phyloP scores from a whole-genome alignment of 2,113 vertebrate genomes.

The Colinus virginianus region DNA sequence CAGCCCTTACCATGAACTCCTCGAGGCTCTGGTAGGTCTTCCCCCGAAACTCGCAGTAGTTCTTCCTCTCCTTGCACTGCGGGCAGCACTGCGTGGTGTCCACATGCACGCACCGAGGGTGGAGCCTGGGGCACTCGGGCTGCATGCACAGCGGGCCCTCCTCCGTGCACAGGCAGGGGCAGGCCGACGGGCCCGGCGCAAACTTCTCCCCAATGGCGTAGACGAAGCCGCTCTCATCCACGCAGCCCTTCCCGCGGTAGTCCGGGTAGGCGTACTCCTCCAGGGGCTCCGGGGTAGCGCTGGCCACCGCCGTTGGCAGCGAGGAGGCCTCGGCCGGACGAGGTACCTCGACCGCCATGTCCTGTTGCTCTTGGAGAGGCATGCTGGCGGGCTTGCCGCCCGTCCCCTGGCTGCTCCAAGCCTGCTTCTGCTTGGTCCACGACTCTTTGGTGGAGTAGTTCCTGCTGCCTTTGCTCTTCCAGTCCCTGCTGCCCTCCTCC shows the following conservation, averaged over 20 bases:
- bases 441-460: constrained; percentile 78
- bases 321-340: constrained; percentile 80
- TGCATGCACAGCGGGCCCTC: constrained; percentile 94
- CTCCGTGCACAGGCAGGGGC: constrained; percentile 97
- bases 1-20: constrained; percentile 94
- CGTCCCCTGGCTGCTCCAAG: constrained; percentile 76
- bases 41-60: constrained; percentile 96
- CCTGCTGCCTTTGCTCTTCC: constrained; percentile 80
- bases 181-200: constrained; percentile 93
- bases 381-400: constrained; percentile 74
- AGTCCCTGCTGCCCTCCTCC: constrained; percentile 78
- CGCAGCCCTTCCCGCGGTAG: constrained; percentile 97
- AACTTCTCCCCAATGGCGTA: constrained; percentile 97
- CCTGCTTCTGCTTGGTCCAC: constrained; percentile 79
- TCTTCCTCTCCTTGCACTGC: constrained; percentile 94
- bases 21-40: constrained; percentile 92
- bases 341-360: constrained; percentile 69
- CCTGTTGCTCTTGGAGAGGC: constrained; percentile 79
- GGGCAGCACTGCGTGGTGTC: constrained; percentile 98
- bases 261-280: constrained; percentile 97
- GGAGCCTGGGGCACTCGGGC: constrained; percentile 94
- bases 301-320: constrained; percentile 79
- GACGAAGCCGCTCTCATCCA: constrained; percentile 98
- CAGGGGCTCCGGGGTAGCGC: constrained; percentile 81
- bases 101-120: constrained; percentile 94